Conservation (phyloP, 2,113 vertebrate genomes). For the Corythornis cristatus region DNA sequence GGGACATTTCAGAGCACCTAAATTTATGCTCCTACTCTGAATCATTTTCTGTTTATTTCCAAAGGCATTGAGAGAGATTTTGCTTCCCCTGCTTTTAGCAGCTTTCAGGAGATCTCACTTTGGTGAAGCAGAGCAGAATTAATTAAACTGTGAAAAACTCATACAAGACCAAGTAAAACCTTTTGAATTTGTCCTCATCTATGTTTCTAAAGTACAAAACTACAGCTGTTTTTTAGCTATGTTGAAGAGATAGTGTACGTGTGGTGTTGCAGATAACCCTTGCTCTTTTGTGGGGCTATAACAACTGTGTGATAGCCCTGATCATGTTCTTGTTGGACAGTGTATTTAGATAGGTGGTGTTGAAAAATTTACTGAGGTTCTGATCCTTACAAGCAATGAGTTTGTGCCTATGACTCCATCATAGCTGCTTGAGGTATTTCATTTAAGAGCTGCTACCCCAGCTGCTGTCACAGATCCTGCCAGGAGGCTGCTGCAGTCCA, state of each 20-base stretch:
- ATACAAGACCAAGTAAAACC: background rate
- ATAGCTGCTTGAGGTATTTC: constrained; percentile 60
- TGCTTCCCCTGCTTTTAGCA: background rate
- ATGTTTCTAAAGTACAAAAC: background rate
- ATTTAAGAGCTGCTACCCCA: constrained; percentile 49
- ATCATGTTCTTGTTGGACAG: background rate
- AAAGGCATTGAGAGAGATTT: background rate
- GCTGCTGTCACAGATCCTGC: background rate
- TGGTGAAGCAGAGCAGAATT: background rate
- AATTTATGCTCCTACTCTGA: background rate
- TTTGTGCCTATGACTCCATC: constrained; percentile 31
- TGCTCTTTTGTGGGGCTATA: background rate
- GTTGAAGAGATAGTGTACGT: background rate
- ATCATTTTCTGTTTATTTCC: background rate
- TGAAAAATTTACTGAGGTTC: background rate
- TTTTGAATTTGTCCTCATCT: background rate
- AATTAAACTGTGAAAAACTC: background rate
- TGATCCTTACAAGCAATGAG: constrained; percentile 67
- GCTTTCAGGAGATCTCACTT: background rate
- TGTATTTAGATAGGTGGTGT: background rate
- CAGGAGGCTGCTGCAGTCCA: background rate
- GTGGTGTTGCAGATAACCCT: background rate
- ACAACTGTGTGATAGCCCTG: background rate
- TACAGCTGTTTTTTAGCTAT: background rate
- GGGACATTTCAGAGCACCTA: background rate